phyloP scores from a whole-genome alignment of 1,140 invertebrate species.

The Tribolium castaneum region DNA sequence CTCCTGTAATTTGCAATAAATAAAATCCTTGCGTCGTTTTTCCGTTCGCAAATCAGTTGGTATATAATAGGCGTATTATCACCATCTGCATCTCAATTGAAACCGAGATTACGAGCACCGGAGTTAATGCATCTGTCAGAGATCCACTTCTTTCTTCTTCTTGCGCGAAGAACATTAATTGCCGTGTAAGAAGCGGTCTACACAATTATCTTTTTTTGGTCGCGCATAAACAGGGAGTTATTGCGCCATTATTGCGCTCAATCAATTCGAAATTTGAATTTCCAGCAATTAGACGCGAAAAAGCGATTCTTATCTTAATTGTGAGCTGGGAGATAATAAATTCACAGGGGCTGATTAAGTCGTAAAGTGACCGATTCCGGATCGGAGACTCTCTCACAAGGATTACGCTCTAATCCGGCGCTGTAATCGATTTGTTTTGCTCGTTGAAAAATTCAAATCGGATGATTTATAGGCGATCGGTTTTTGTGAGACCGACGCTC shows the following conservation, averaged over 20 bases:
- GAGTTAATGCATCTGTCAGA: conserved; percentile 53
- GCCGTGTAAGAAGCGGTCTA: conserved; percentile 33
- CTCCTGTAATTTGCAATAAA: conserved; percentile 47
- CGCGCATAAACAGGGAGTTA: not conserved
- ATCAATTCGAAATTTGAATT: conserved; percentile 21
- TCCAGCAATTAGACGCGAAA: not conserved
- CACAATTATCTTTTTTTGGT: conserved; percentile 33
- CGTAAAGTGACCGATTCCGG: conserved; percentile 18
- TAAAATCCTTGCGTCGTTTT: conserved; percentile 29
- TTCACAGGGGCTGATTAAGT: conserved; percentile 43
- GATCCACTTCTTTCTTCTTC: conserved; percentile 30
- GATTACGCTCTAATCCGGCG: not conserved
- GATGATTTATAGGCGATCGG: conserved; percentile 22
- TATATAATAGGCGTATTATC: conserved; percentile 52
- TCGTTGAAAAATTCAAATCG: conserved; percentile 33
- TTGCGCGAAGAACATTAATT: conserved; percentile 47
- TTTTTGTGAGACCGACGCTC: not conserved
- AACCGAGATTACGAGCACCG: conserved; percentile 43
- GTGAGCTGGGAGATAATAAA: conserved; percentile 24
- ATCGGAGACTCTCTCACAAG: conserved; percentile 19
- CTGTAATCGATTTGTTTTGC: conserved; percentile 28
- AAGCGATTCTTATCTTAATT: conserved; percentile 38
- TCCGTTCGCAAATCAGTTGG: conserved; percentile 48
- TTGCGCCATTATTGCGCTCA: conserved; percentile 24
- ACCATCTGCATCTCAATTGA: conserved; percentile 49